A percentile compares a stretch with the other conserved stretches of the same genome.
These are phyloP conservation scores for Mycetomoellerius zeteki DNA, from an alignment of 1,140 invertebrate species.

Conservation along the genomic window DNA sequence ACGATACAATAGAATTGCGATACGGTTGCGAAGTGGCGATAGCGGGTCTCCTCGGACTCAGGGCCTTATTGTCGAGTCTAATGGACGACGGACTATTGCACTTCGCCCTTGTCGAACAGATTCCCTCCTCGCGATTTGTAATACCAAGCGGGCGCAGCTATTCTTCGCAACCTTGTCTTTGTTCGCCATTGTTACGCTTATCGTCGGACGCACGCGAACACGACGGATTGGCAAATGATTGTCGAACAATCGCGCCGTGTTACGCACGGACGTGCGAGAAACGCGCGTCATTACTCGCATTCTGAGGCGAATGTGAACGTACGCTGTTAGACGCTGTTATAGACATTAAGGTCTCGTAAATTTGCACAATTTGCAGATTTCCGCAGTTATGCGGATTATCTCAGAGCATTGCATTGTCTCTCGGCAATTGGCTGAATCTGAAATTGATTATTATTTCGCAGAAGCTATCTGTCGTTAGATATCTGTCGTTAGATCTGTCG, in stretches of 20 bases:
- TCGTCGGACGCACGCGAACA: conserved; percentile 39
- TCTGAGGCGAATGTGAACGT: neutral
- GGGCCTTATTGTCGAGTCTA: conserved; percentile 56
- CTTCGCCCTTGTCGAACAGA: conserved; percentile 49
- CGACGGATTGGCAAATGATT: conserved; percentile 44
- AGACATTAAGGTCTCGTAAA: neutral
- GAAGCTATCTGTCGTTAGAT: neutral
- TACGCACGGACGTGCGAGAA: conserved; percentile 14
- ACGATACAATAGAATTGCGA: conserved; percentile 65
- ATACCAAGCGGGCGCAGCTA: conserved; percentile 49
- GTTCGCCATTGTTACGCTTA: conserved; percentile 57
- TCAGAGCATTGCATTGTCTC: neutral
- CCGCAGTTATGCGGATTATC: neutral
- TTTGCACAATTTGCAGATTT: conserved; percentile 22
- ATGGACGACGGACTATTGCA: conserved; percentile 43
- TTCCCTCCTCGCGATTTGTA: conserved; percentile 44
- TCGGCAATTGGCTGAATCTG: conserved; percentile 1
- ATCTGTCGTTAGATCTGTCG: neutral
- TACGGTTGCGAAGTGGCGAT: conserved; percentile 54
- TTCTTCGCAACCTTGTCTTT: conserved; percentile 51
- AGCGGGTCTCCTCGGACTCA: conserved; percentile 29
- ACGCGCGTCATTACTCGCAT: neutral
- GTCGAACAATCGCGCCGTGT: conserved; percentile 48
- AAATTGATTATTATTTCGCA: conserved; percentile 33
- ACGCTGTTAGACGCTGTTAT: neutral